Conservation (phyloP, 2,888 invertebrate species). For the Lomographa bimaculata region DNA sequence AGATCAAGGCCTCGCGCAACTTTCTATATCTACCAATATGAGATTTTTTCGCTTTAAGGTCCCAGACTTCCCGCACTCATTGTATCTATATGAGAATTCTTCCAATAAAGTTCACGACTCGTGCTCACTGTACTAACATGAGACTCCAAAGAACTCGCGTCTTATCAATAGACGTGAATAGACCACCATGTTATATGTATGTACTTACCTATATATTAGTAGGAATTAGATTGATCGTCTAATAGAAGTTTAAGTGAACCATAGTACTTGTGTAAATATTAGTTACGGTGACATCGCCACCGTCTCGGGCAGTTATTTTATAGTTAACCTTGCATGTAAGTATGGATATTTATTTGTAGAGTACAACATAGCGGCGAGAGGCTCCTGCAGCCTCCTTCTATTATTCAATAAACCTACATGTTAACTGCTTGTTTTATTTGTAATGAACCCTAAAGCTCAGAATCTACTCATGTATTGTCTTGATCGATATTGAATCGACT, state of each 20-base stretch:
- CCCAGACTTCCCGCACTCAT: too few relatives aligned
- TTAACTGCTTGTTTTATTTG: constrained; percentile 20
- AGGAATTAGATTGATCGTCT: neutral
- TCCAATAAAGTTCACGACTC: too few relatives aligned
- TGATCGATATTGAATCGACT: too few relatives aligned
- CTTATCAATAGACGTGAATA: too few relatives aligned
- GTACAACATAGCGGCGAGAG: constrained; percentile 3
- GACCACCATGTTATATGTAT: too few relatives aligned
- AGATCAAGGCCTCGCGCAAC: too few relatives aligned
- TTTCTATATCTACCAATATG: too few relatives aligned
- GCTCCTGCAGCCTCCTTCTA: constrained; percentile 23
- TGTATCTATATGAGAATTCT: too few relatives aligned
- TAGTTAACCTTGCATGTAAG: too few relatives aligned
- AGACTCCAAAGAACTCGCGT: constrained; percentile 11
- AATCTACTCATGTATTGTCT: too few relatives aligned
- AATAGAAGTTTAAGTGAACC: neutral
- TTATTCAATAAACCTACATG: constrained; percentile 31
- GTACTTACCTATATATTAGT: constrained; percentile 6
- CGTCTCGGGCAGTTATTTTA: constrained; percentile 7
- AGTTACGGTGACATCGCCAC: constrained; percentile 3
- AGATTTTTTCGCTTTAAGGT: too few relatives aligned
- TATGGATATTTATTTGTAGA: constrained; percentile 5
- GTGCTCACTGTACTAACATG: neutral
- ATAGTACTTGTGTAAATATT: constrained; percentile 12
- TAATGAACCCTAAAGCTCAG: too few relatives aligned